Percentiles rank a stretch among this genome's conserved stretches.
phyloP scores from a whole-genome alignment of 2,888 invertebrate genomes.

The Cybosia mesomella region DNA sequence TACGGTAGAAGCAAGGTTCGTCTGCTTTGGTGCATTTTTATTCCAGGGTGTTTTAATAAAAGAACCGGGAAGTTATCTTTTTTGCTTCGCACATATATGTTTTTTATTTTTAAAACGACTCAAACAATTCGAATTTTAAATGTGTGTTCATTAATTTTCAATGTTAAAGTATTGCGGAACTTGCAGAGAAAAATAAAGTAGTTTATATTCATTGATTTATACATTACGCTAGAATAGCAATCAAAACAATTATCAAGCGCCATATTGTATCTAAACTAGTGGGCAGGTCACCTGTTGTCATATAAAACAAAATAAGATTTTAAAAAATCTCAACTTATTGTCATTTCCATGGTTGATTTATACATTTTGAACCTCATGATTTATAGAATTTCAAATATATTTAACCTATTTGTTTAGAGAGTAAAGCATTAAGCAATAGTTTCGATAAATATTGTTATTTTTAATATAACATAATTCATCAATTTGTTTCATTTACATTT shows the following conservation, averaged over 20 bases:
- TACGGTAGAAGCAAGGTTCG: conserved; percentile 36
- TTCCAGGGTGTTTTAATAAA: conserved; percentile 28
- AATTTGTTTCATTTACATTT: no score
- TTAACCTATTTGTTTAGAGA: neutral
- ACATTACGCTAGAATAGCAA: conserved; percentile 93
- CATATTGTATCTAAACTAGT: neutral
- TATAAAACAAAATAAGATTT: neutral
- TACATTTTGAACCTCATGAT: neutral
- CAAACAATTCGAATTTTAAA: conserved; percentile 6
- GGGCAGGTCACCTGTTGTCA: neutral
- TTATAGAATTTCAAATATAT: neutral
- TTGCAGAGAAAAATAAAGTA: conserved; percentile 88
- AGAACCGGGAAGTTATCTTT: conserved; percentile 24
- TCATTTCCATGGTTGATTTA: neutral
- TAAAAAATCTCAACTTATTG: neutral
- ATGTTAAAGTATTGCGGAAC: conserved; percentile 9
- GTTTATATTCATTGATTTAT: conserved; percentile 4
- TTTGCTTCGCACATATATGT: conserved; percentile 20
- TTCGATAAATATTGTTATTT: neutral
- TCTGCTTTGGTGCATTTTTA: conserved; percentile 30
- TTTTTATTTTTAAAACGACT: conserved; percentile 39
- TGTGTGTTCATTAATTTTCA: conserved; percentile 11
- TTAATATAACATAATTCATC: neutral
- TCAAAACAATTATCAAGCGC: conserved; percentile 84
- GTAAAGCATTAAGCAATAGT: neutral